Evolutionary conservation across 2,888 invertebrate species (phyloP).

Genomic region (Tetramorium bicarinatum): DNA sequence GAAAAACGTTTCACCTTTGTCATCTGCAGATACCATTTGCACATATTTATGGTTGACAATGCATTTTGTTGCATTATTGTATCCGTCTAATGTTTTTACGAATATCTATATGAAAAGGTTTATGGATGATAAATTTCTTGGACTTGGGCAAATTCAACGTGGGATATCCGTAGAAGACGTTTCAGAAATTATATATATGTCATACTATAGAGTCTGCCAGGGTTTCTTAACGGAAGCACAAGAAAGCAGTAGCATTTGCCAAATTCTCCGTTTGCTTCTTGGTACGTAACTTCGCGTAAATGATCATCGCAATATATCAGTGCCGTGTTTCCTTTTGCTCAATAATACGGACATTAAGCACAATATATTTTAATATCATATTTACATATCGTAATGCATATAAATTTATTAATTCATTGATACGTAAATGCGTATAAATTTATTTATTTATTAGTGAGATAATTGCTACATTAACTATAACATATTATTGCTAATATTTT

Average conservation of each 20-base stretch:
- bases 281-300: conserved; percentile 52
- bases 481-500: not conserved
- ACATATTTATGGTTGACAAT: not conserved
- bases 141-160: conserved; percentile 41
- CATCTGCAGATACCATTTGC: not conserved
- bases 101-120: conserved; percentile 21
- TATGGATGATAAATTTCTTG: conserved; percentile 46
- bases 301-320: conserved; percentile 51
- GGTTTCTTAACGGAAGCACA: conserved; percentile 50
- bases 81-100: conserved; percentile 19
- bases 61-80: conserved; percentile 8
- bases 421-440: not conserved
- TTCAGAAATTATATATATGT: conserved; percentile 45
- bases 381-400: conserved; percentile 1
- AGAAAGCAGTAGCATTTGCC: conserved; percentile 54
- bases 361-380: conserved; percentile 20
- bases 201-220: conserved; percentile 48
- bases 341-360: conserved; percentile 32
- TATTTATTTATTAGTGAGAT: not conserved
- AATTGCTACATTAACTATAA: not conserved
- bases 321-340: conserved; percentile 35
- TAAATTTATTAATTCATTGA: conserved; percentile 17
- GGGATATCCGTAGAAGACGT: conserved; percentile 34
- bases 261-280: conserved; percentile 58
- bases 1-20: not conserved